These are phyloP conservation scores for Clavelina lepadiformis DNA, from an alignment of 23 tunicate genomes.

Conservation along the genomic window DNA sequence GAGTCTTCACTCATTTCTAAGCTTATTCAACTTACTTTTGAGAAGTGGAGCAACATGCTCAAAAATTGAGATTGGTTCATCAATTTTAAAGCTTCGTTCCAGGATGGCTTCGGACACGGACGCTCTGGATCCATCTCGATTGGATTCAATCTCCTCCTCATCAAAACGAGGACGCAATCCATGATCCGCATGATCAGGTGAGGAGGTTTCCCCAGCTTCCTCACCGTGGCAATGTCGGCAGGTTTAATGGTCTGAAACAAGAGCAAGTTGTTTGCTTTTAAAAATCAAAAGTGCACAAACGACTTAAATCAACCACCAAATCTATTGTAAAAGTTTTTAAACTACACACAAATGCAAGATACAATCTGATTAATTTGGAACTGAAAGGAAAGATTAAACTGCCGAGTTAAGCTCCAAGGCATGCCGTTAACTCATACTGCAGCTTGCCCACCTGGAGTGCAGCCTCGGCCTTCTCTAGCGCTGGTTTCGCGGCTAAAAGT, in stretches of 20 bases:
- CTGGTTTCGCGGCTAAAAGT: conserved; percentile 67
- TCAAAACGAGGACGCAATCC: conserved; percentile 73
- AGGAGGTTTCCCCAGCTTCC: conserved; percentile 81
- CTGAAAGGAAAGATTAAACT: too few relatives aligned
- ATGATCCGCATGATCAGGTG: conserved; percentile 85
- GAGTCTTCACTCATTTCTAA: background rate
- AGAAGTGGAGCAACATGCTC: conserved; percentile 59
- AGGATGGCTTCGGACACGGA: conserved; percentile 59
- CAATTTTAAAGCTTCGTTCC: conserved; percentile 63
- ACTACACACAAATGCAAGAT: background rate
- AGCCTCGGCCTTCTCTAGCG: conserved; percentile 56
- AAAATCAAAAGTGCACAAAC: background rate
- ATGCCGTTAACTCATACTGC: too few relatives aligned
- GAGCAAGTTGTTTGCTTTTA: background rate
- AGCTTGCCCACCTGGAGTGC: conserved; percentile 74
- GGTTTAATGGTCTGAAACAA: conserved; percentile 65
- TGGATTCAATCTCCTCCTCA: conserved; percentile 56
- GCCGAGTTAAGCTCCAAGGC: too few relatives aligned
- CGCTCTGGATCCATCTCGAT: conserved; percentile 67
- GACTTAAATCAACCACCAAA: background rate
- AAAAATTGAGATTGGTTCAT: conserved; percentile 81
- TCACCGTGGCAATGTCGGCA: conserved; percentile 72
- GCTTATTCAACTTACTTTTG: conserved; percentile 26
- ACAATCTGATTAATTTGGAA: background rate
- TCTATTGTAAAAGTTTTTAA: background rate